Percentiles rank a stretch among this genome's conserved stretches.
Evolutionary conservation across 2,113 vertebrate genomes (phyloP).

Genomic region (Dinomys branickii): DNA sequence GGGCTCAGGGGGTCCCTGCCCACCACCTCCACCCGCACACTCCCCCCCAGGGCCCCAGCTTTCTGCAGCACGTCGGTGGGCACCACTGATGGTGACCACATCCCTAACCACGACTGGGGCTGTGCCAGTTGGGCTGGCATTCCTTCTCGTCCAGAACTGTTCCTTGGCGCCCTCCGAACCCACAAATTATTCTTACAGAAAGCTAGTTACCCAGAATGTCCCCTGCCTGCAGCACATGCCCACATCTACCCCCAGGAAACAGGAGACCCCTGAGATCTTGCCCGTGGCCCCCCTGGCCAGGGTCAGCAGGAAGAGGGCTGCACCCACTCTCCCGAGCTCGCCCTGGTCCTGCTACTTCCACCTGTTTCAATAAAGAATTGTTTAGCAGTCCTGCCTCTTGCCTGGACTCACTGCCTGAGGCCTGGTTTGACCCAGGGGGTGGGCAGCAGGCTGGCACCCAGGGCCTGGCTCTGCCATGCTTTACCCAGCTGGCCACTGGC

Average conservation of each 20-base stretch:
- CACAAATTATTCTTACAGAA: constrained; percentile 80
- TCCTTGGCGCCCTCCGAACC: constrained; percentile 55
- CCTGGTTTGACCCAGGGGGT: background rate
- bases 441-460: background rate
- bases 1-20: constrained; percentile 62
- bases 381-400: constrained; percentile 45
- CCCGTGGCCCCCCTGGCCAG: background rate
- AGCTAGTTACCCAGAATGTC: constrained; percentile 64
- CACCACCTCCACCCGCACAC: constrained; percentile 20
- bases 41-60: constrained; percentile 61
- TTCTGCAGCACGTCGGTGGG: constrained; percentile 74
- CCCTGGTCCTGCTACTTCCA: constrained; percentile 29
- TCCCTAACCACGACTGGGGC: background rate
- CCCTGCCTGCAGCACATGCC: background rate
- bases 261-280: constrained; percentile 28
- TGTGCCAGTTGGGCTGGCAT: constrained; percentile 44
- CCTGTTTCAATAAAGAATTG: constrained; percentile 78
- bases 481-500: background rate
- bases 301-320: background rate
- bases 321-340: background rate
- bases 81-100: constrained; percentile 70
- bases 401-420: background rate
- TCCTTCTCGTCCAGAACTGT: background rate
- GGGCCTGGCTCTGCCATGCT: background rate
- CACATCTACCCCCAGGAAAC: background rate